Conservation (phyloP, 92 coral and sea anemone species). For the Porites cylindrica region DNA sequence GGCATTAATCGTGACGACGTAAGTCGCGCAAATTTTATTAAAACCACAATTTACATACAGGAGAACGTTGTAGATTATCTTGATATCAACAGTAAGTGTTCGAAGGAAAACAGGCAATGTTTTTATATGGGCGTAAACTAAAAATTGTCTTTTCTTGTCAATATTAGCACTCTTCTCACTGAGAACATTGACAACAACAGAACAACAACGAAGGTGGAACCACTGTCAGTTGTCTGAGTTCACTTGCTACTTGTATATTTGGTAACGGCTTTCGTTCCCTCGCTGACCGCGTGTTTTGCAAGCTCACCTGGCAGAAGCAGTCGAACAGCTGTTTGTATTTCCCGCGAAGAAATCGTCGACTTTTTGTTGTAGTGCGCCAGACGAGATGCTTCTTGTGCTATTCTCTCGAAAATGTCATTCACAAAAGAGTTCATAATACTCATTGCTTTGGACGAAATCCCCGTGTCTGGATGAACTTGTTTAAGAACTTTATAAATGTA, state of each 20-base stretch:
- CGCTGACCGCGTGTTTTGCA: constrained; percentile 62
- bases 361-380: constrained; percentile 58
- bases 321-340: constrained; percentile 60
- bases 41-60: too few species aligned
- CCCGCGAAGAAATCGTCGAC: constrained; percentile 60
- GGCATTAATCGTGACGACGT: too few species aligned
- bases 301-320: constrained; percentile 56
- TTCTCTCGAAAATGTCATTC: constrained; percentile 64
- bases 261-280: constrained; percentile 62
- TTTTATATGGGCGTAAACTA: too few species aligned
- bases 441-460: constrained; percentile 66
- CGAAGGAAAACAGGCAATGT: too few species aligned
- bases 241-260: constrained; percentile 53
- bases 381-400: constrained; percentile 51
- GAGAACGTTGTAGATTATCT: too few species aligned
- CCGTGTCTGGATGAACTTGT: constrained; percentile 70
- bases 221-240: neutral
- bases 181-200: neutral
- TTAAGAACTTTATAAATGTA: constrained; percentile 69
- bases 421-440: constrained; percentile 71
- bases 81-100: too few species aligned
- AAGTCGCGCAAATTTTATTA: too few species aligned
- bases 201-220: neutral
- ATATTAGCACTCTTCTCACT: too few species aligned
- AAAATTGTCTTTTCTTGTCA: too few species aligned